Base-by-base conservation (phyloP, 1,140 invertebrate genomes). In the Drosophila neocordata region DNA sequence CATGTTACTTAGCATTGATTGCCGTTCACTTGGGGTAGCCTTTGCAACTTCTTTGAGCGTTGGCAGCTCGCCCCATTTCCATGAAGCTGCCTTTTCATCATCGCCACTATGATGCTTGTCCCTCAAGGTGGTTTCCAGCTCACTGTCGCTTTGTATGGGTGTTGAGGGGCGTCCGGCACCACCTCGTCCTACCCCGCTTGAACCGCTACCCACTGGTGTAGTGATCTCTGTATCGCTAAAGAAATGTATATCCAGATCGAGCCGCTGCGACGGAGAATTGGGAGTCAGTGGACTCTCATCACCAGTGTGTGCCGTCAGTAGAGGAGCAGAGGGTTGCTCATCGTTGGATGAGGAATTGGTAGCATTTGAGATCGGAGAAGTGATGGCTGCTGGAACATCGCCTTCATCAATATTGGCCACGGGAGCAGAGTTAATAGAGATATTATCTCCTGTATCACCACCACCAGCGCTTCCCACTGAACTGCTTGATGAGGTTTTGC, bases 31-130 rank as follows among this genome's bases (percentile, higher is more conserved):
- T 59, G 93, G 87, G n/a, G 72, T 61, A 58, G 94, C 93, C 84
- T 90, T 62, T 1, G 67, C 61, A 0, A 62, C 64, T 66, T 91
- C 38, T 78, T 93, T 70, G 84, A 93, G 92, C 11, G 92, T 95
- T 0, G 98, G 99, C 52, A 99, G 93, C 91, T 99, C 97, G 24
- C 99, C 99, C 99, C 99, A 99, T 75, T 96, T 95, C 99, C 99
- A 99, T 64, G 94, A 96, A 48, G 79, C 82, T 92, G 84, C 93
- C 90, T 24, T 92, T 48, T 92, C 92, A 11, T 91, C 77, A 11
- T 70, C 92, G n/a, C 91, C 51, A 65, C 71, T 93, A 62, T 93
- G 92, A 3, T 76, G 76, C 73, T 93, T 92, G 75, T 94, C 93
- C 27, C 95, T 93, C 77, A 90, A 69, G 5, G 95, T 93, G 69